A percentile compares a stretch with the other conserved stretches of the same genome.
Evolutionary conservation across 35 echinoderm and acorn worm genomes (phyloP).

Genomic region (Ptychodera flava): DNA sequence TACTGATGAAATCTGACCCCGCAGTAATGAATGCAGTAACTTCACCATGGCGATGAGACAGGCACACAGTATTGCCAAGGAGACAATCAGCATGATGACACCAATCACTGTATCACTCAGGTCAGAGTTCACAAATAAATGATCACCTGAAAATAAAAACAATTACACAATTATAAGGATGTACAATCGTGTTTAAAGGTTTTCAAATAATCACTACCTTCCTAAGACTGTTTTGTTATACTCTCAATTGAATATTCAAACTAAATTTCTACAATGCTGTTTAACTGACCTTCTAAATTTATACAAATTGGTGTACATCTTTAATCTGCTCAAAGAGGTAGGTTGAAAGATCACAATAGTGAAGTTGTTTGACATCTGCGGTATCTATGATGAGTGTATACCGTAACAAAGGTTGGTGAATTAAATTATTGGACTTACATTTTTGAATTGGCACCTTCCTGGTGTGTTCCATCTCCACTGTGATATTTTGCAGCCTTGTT

Average conservation of each 20-base stretch:
- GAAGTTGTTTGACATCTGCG: background rate
- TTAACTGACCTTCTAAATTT: too few species aligned
- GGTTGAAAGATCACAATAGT: background rate
- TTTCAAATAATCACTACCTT: background rate
- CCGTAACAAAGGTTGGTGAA: background rate
- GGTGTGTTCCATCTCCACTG: background rate
- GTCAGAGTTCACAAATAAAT: constrained; percentile 41
- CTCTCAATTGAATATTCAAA: background rate
- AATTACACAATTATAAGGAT: background rate
- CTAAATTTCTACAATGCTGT: too few species aligned
- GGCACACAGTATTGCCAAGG: constrained; percentile 41
- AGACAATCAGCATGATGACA: constrained; percentile 25
- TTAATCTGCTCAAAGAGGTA: background rate
- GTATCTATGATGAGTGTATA: background rate
- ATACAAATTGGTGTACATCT: background rate
- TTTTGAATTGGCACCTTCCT: background rate
- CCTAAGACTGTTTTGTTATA: background rate
- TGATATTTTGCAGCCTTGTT: background rate
- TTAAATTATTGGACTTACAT: background rate
- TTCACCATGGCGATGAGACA: constrained; percentile 76
- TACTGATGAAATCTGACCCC: constrained; percentile 53
- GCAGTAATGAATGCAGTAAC: constrained; percentile 66
- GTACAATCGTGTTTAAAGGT: background rate
- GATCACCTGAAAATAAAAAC: constrained; percentile 35
- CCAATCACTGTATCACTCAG: constrained; percentile 44